Percentiles rank a stretch among this genome's conserved stretches.
phyloP scores from a whole-genome alignment of 2,113 vertebrate genomes.

The Hydropotes inermis region DNA sequence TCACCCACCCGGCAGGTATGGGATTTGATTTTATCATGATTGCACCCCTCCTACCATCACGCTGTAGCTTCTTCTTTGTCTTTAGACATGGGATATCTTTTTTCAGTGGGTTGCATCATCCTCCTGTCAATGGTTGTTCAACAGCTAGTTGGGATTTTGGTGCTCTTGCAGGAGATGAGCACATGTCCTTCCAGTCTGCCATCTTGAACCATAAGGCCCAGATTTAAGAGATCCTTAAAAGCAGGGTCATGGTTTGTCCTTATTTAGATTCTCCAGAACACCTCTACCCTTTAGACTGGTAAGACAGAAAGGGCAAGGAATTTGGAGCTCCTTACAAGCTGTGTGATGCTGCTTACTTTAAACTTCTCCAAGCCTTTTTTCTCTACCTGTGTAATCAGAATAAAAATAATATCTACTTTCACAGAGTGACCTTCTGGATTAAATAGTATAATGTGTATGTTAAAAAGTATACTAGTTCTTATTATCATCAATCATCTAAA shows the following conservation, averaged over 20 bases:
- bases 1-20: neutral
- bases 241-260: neutral
- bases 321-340: neutral
- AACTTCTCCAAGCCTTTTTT: neutral
- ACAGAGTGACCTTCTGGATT: neutral
- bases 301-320: neutral
- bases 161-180: neutral
- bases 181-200: neutral
- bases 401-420: neutral
- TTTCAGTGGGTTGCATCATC: neutral
- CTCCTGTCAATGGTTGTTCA: neutral
- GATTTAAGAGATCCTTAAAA: neutral
- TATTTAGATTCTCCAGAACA: neutral
- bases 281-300: neutral
- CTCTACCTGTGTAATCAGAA: neutral
- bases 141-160: neutral
- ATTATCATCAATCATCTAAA: neutral
- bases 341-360: neutral
- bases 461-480: neutral
- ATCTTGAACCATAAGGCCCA: neutral
- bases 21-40: neutral
- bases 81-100: neutral
- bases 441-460: neutral
- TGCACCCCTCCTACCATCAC: neutral
- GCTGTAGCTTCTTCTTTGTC: neutral